Evolutionary conservation across 1,140 invertebrate genomes (phyloP), one percentile per base, ranked within the genome.

Genomic region (Temnothorax longispinosus): DNA sequence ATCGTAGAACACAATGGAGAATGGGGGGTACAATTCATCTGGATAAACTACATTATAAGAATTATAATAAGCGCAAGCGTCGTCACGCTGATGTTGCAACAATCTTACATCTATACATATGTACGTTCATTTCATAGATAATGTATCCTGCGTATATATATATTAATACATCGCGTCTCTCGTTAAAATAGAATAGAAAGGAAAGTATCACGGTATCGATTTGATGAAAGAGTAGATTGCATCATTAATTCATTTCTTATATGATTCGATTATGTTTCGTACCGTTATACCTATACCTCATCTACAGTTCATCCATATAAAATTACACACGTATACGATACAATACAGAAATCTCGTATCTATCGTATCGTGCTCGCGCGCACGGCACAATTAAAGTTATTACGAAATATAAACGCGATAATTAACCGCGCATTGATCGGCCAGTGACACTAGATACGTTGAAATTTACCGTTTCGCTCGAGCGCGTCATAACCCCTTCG

Each of bases 221-320:
- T 80, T 64, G 62, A 67, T 38, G 62, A 65, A 21, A 67, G n/a
- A 67, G 35, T 38, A 67, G 76, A 65, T 67, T 38, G 62, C 64
- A 69, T 69, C 32, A 54, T 67, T 80, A 80, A 80, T 81, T 81
- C 64, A 47, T 69, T 69, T 69, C 62, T 81, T 35, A n/a, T 35
- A 41, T 38, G 64, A 81, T 69, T 80, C 77, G 77, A 80, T 81
- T 81, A 69, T 32, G 47, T 15, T 13, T 2, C 47, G 5, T 69
- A 81, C 77, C 77, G 77, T 81, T 81, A 80, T 41, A 35, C 3
- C 47, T 81, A 80, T 27, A 35, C 3, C 47, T 54, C 77, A 41
- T 69, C 47, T 54, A 52, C 35, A n/a, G 47, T 41, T 41, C 35
- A 52, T 38, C 56, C 3, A 38, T 32, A 27, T 56, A 47, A 50